Evolutionary conservation across 2,888 invertebrate species (phyloP), one percentile per base, ranked within the genome.

Genomic region (Drepana falcataria): DNA sequence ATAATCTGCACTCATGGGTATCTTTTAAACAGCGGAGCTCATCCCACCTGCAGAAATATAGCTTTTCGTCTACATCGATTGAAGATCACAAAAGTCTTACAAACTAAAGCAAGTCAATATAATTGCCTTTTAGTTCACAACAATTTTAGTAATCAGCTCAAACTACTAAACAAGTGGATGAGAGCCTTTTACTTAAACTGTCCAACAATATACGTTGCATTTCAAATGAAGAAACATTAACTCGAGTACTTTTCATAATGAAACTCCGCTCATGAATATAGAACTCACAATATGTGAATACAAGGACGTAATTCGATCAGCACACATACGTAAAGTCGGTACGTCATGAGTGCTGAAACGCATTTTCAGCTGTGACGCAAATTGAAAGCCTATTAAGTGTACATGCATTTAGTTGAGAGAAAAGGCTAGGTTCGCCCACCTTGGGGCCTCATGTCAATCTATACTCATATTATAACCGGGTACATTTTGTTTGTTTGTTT

Each of bases 151-250:
- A 21, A 51, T 33, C 41, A 58, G 6, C 53, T 60, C 58, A 56
- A 54, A 48, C 52, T 51, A 61, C 49, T 51, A 56, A 51, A 21
- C 51, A 48, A 52, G 54, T 34, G 33, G 53, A 47, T 51, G 60
- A 57, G 54, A 56, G 57, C 49, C 54, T 41, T 40, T 41, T 9
- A 37, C 34, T 40, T 49, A 35, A 52, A 64, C 69, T 58, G 60
- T 35, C 51, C 64, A 66, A 65, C 65, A 65, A 58, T 56, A 44
- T 54, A 52, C 37, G 47, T 44, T 52, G 53, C 54, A 58, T 56
- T 41, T 49, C 7, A 4, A 48, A 54, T 54, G 53, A 55, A 44
- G 52, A 21, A 40, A 40, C 40, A 51, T 51, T 51, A 51, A 51
- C 51, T 51, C 4, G 5, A 37, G 49, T 5, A 33, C 21, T 33